Base-by-base conservation (phyloP, 2,888 invertebrate species). In the Hemithea aestivaria region DNA sequence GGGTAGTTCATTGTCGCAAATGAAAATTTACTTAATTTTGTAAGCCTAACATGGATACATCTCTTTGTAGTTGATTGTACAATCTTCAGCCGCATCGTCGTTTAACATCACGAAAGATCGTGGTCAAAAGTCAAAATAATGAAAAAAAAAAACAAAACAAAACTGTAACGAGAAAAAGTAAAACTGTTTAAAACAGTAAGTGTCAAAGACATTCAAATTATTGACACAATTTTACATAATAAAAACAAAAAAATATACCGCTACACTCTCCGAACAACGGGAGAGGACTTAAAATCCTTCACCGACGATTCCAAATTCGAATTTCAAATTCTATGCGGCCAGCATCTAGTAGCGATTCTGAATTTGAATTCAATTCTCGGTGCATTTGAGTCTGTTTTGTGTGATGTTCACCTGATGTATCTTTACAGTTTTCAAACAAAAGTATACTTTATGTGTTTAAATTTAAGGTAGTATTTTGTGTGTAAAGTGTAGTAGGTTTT, bases 201-300 rank as follows among this genome's bases (percentile, higher is more conserved):
- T 5, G 5, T 5, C 51, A 66, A 63, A 57, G 53, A 58, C 58
- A 57, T 62, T 62, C 53, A 58, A 54, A 49, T 16, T 16, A 61
- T 65, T 69, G 71, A 67, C 64, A 73, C 73, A 78, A 81, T 81
- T 78, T 73, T 68, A 64, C 58, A 9, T 10, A 40, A 45, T 42
- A 45, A 45, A 51, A 75, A 78, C 78, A 75, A 73, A 72, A 77
- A 74, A 70, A 66, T 80, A 70, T 79, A 82, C 82, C 77, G 78
- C 81, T 82, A 83, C 71, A 67, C 71, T 80, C 79, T 81, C 74
- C 74, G 70, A 75, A 71, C 73, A 73, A 75, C 71, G 72, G 70
- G 73, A 77, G 74, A 82, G 80, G 80, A 80, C 75, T 79, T 80
- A 83, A 81, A 83, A 79, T 83, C 83, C 82, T 81, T 79, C 79